Conservation (phyloP, 1,140 invertebrate species). For the Cyclargus thomasi region DNA sequence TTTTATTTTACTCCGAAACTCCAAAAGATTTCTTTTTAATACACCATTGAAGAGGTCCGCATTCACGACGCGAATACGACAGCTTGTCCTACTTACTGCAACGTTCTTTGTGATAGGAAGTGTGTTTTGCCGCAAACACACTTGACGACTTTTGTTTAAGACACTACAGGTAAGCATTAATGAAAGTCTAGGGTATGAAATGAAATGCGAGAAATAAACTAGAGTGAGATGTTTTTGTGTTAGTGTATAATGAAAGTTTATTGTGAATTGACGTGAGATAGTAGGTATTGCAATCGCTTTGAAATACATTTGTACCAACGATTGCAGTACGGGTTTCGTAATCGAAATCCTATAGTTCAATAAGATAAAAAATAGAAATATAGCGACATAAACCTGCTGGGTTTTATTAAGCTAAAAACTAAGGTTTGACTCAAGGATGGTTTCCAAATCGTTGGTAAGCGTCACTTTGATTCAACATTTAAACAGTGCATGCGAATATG, state of each 20-base stretch:
- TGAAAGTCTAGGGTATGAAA: constrained; percentile 12
- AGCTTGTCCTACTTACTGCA: constrained; percentile 10
- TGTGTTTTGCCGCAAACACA: constrained; percentile 14
- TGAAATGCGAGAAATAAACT: constrained; percentile 11
- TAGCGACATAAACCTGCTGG: not conserved
- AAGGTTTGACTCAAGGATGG: no score
- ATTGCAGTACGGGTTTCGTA: not conserved
- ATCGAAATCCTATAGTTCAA: not conserved
- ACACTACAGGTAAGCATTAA: constrained; percentile 12
- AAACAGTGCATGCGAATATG: no score
- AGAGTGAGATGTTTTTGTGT: not conserved
- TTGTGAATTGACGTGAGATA: not conserved
- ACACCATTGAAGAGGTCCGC: constrained; percentile 13
- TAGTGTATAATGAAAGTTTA: not conserved
- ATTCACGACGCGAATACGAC: constrained; percentile 14
- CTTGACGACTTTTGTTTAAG: constrained; percentile 13
- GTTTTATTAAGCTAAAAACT: no score
- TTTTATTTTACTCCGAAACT: constrained; percentile 10
- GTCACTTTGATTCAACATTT: no score
- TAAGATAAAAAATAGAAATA: not conserved
- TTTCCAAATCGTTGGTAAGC: no score
- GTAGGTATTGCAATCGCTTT: not conserved
- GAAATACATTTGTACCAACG: not conserved
- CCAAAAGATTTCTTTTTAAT: constrained; percentile 15
- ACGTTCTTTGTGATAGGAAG: constrained; percentile 7